Evolutionary conservation across 1,140 invertebrate genomes (phyloP).

Genomic region (Micrasema longulum): DNA sequence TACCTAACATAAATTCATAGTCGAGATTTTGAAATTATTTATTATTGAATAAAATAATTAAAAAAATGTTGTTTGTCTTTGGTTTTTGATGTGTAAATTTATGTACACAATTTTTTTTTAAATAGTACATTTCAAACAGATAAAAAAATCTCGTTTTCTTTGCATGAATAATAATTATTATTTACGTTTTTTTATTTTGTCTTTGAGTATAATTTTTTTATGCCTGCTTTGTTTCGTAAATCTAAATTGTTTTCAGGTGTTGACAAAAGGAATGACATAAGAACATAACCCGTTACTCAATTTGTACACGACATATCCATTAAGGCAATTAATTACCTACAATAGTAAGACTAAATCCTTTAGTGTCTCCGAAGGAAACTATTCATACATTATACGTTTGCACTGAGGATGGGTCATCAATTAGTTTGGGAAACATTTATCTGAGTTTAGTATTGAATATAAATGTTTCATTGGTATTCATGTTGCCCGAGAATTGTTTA

Average conservation of each 20-base stretch:
- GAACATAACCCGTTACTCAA: conserved; percentile 12
- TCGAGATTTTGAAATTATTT: too few relatives aligned
- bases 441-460: neutral
- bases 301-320: conserved; percentile 22
- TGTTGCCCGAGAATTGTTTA: too few relatives aligned
- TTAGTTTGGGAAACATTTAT: neutral
- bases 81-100: neutral
- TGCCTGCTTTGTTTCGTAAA: too few relatives aligned
- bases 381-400: neutral
- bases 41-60: too few relatives aligned
- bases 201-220: too few relatives aligned
- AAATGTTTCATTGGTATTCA: too few relatives aligned
- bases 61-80: neutral
- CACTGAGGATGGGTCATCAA: neutral
- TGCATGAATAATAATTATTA: neutral
- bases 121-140: neutral
- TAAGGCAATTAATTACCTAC: conserved; percentile 20
- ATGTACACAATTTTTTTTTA: neutral
- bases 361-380: neutral
- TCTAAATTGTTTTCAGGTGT: conserved; percentile 12
- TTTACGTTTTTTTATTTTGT: neutral
- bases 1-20: too few relatives aligned
- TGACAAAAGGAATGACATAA: conserved; percentile 4
- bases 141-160: neutral
- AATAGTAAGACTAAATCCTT: neutral